Evolutionary conservation across 2,888 invertebrate genomes (phyloP).

Genomic region (Spodoptera littoralis): DNA sequence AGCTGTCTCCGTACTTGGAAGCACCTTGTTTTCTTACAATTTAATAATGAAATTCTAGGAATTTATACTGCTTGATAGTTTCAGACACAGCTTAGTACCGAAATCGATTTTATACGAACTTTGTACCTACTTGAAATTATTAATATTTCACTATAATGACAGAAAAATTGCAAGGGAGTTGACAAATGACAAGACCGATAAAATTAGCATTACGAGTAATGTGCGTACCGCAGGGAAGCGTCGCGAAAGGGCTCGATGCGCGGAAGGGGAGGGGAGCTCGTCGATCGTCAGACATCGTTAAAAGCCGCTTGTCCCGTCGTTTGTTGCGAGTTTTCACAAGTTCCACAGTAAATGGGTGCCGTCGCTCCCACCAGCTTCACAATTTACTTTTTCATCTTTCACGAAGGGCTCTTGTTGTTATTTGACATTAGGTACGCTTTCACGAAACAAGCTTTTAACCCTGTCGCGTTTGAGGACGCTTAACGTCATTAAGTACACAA

Average conservation of each 20-base stretch:
- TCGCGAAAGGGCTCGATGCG: slow-evolving; percentile 3
- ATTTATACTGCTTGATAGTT: slow-evolving; percentile 20
- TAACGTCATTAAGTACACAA: slow-evolving; percentile 63
- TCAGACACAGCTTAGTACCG: slow-evolving; percentile 3
- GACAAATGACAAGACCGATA: slow-evolving; percentile 20
- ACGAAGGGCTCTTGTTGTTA: slow-evolving; percentile 60
- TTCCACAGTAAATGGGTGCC: slow-evolving; percentile 53
- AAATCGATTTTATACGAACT: slow-evolving; percentile 8
- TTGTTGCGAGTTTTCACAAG: slow-evolving; percentile 59
- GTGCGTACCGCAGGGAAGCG: slow-evolving; percentile 25
- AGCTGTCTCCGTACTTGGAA: not conserved
- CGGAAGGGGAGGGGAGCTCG: slow-evolving; percentile 5
- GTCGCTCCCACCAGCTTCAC: slow-evolving; percentile 53
- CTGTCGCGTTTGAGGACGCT: slow-evolving; percentile 59
- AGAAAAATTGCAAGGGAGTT: slow-evolving; percentile 15
- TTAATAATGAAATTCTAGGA: slow-evolving; percentile 13
- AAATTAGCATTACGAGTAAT: slow-evolving; percentile 49
- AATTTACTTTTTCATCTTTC: slow-evolving; percentile 68
- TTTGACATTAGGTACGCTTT: slow-evolving; percentile 63
- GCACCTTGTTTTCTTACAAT: slow-evolving; percentile 14
- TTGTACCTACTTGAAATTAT: slow-evolving; percentile 15
- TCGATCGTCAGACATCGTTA: slow-evolving; percentile 57
- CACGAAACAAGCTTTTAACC: slow-evolving; percentile 65
- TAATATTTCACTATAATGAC: slow-evolving; percentile 20
- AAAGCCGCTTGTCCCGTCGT: slow-evolving; percentile 58